Evolutionary conservation across 2,797 vertebrate species (phyloP), one percentile per base, ranked within the genome.

Genomic region (Morus bassanus): DNA sequence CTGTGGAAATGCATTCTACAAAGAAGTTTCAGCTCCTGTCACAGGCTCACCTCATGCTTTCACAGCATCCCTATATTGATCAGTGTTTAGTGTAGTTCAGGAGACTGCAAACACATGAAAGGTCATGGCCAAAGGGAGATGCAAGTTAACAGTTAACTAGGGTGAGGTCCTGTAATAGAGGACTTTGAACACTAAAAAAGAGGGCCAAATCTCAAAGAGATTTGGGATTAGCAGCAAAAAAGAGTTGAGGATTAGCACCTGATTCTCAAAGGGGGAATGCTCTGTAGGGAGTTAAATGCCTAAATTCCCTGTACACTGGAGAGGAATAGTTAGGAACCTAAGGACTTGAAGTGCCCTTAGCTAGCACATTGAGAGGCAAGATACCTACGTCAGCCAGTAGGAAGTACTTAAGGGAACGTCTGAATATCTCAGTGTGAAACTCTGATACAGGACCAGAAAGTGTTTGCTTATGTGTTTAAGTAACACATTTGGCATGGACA

Each of bases 61-160:
- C 30, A 7, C 60, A 89, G 72, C 70, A 74, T 61, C 50, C 30
- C 41, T 57, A 1, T 31, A 51, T 46, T 77, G 80, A 45, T 80
- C 64, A 67, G 16, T n/a, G 61, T 51, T 91, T 37, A 27, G 18
- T 35, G 74, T 27, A 18, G 33, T 31, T 82, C 51, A 85, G 60
- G 74, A 79, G 11, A 19, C 35, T 86, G 46, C 64, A 80, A 92
- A 72, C 33, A 64, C 37, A 28, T 13, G 33, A 60, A 87, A 91
- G 78, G 74, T 89, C 93, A 91, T 33, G 93, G 86, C 48, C 81
- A 48, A 80, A 92, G 69, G 43, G 53, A 72, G n/a, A 50, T 70
- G 33, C 31, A 43, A 74, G 86, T 95, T 95, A 96, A 95, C 45
- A 10, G 48, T 95, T 96, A 96, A 95, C 93, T 48, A 85, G 60